Base-by-base conservation (phyloP, 1,140 invertebrate genomes). In the Steinernema feltiae region DNA sequence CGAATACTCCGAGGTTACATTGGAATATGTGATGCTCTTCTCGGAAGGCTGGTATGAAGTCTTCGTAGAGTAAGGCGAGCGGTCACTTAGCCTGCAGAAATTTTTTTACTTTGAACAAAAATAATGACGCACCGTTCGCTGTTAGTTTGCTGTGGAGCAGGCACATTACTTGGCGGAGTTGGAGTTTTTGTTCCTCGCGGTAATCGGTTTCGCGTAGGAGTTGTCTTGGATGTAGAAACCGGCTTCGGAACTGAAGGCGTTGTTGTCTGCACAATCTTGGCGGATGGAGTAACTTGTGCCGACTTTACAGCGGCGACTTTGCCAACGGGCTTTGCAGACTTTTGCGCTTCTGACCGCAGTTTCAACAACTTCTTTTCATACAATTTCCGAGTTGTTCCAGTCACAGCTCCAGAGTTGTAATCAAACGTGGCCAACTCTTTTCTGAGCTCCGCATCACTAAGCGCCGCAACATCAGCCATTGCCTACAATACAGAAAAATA, bases 291-390 rank as follows among this genome's bases (percentile, higher is more conserved):
- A 1, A 31, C n/a, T 74, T 74, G 70, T 1, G 69, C 29, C 3
- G 74, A 76, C 30, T 17, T 78, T 15, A 72, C 27, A 21, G 63
- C 70, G 18, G 69, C 70, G 2, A 32, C 53, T n/a, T 69, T 35
- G 1, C 21, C 35, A 29, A 48, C 69, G 12, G 29, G 48, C 74
- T 71, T 78, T 17, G 74, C 35, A n/a, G 27, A 12, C 32, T 35
- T 53, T 18, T 24, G 30, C 7, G 35, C 35, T 41, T 41, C 78
- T 17, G 69, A 70, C 15, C 80, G 80, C 46, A 82, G 69, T 17
- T 48, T 78, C 17, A 75, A 7, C 7, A 84, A 69, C 69, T 84
- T 84, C 71, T 85, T 84, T 48, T 85, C 80, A 48, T 79, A 79
- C 0, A 85, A 29, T 27, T 73, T 72, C 15, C 83, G 72, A 1